These are phyloP conservation scores for Pholis gunnellus DNA, from an alignment of 2,113 vertebrate species.

Conservation along the genomic window DNA sequence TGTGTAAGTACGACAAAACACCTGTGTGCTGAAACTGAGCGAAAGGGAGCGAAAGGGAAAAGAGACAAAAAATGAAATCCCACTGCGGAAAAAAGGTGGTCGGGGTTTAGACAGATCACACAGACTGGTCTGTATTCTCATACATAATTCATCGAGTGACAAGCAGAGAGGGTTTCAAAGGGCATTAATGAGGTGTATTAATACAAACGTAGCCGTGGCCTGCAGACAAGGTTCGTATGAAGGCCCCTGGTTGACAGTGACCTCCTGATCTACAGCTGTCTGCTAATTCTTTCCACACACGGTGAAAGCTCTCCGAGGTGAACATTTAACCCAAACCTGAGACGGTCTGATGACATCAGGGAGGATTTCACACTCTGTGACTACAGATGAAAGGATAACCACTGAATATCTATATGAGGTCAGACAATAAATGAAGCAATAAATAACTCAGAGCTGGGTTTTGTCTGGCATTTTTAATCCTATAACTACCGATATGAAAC, in stretches of 20 bases:
- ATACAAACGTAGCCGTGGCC: conserved; percentile 42
- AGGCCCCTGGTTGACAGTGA: conserved; percentile 37
- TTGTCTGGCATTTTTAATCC: background rate
- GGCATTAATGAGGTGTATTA: conserved; percentile 71
- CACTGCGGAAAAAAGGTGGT: conserved; percentile 7
- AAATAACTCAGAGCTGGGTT: background rate
- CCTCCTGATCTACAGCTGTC: conserved; percentile 56
- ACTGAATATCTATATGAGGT: background rate
- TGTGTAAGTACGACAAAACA: background rate
- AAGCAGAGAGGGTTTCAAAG: conserved; percentile 70
- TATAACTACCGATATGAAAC: no score
- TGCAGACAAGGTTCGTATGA: conserved; percentile 4
- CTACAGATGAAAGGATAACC: background rate
- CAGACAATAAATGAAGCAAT: background rate
- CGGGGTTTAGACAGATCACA: conserved; percentile 17
- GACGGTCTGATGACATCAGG: background rate
- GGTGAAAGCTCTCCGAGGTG: background rate
- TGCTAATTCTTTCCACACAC: background rate
- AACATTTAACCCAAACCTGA: conserved; percentile 9
- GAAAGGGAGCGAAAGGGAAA: background rate
- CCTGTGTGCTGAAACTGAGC: background rate
- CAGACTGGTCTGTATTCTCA: conserved; percentile 54
- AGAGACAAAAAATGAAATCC: conserved; percentile 4
- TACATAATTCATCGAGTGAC: conserved; percentile 68
- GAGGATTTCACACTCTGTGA: background rate